A percentile compares a stretch with the other conserved stretches of the same genome.
phyloP scores from a whole-genome alignment of 2,797 vertebrate genomes.

The Poeciliopsis paucimaculata region DNA sequence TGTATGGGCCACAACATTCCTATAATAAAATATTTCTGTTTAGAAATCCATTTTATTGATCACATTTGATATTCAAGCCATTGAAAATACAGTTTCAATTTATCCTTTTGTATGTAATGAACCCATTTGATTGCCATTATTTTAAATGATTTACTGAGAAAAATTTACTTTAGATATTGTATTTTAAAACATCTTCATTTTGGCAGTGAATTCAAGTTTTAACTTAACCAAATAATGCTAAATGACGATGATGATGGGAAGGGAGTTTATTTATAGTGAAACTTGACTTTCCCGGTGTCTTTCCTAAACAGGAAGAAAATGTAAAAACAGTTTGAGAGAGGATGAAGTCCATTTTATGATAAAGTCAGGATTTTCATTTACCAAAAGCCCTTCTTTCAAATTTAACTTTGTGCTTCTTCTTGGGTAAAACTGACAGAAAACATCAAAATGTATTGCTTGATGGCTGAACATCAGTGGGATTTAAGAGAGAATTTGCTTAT shows the following conservation, averaged over 20 bases:
- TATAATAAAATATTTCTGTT: not conserved
- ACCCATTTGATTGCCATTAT: not conserved
- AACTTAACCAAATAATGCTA: not conserved
- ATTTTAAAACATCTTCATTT: not conserved
- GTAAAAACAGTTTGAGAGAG: not conserved
- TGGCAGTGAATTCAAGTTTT: not conserved
- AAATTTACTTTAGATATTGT: not conserved
- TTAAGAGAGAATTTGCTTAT: too few species aligned
- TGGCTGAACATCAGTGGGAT: not conserved
- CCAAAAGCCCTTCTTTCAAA: not conserved
- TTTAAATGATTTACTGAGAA: not conserved
- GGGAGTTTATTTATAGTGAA: not conserved
- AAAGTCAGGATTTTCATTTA: not conserved
- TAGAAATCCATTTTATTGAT: not conserved
- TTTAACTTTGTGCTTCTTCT: not conserved
- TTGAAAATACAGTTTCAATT: not conserved
- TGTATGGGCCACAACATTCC: not conserved
- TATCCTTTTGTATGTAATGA: not conserved
- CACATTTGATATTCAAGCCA: not conserved
- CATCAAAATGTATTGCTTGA: not conserved
- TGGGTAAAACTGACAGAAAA: not conserved
- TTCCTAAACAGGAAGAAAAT: not conserved
- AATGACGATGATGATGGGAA: not conserved
- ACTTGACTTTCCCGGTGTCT: not conserved
- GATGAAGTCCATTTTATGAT: not conserved